A percentile compares a stretch with the other conserved stretches of the same genome.
Evolutionary conservation across 2,888 invertebrate species (phyloP).

Genomic region (Aphidoletes aphidimyza): DNA sequence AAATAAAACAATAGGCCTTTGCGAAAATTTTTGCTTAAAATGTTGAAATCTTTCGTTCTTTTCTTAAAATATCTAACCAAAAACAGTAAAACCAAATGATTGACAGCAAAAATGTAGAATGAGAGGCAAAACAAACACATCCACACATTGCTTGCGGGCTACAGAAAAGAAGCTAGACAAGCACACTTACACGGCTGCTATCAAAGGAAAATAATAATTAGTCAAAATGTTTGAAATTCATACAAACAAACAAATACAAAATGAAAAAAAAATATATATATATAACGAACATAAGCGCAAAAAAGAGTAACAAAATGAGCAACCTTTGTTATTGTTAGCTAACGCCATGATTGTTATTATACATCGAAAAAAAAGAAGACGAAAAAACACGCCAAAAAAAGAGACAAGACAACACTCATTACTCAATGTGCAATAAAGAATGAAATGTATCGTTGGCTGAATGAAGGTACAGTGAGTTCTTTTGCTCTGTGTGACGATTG

Average conservation of each 20-base stretch:
- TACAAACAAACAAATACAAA: not conserved
- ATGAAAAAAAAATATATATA: not conserved
- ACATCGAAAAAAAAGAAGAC: too few relatives aligned
- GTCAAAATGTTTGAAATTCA: constrained; percentile 49
- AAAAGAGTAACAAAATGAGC: constrained; percentile 42
- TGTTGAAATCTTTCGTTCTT: not conserved
- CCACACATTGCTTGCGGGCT: not conserved
- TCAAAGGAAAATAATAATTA: constrained; percentile 13
- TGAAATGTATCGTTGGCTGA: constrained; percentile 41
- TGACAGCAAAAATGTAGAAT: not conserved
- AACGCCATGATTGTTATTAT: constrained; percentile 33
- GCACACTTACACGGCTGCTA: not conserved
- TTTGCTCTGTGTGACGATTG: not conserved
- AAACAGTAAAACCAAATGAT: not conserved
- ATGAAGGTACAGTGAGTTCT: not conserved
- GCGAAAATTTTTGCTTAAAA: too few relatives aligned
- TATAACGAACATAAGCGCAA: not conserved
- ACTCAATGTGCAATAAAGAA: constrained; percentile 13
- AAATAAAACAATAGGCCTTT: too few relatives aligned
- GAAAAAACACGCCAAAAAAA: not conserved
- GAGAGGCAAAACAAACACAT: not conserved
- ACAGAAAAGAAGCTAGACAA: not conserved
- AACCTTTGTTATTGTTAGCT: not conserved
- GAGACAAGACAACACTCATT: not conserved
- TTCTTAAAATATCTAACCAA: not conserved